Conservation (phyloP, 1,140 invertebrate species). For the Cataglyphis hispanica region DNA sequence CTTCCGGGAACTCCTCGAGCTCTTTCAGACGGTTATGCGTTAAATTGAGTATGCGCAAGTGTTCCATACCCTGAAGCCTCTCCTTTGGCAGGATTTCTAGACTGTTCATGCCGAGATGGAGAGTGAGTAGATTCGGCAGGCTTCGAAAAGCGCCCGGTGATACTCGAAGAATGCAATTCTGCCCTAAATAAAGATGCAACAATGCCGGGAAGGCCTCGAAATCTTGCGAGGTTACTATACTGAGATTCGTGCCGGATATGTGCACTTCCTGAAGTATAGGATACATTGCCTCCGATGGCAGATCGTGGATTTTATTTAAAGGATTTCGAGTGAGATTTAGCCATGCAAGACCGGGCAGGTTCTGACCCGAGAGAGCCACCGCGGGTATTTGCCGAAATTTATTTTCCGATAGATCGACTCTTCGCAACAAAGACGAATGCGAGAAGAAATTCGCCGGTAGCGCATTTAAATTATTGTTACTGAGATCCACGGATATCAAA, state of each 20-base stretch:
- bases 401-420: constrained; percentile 93
- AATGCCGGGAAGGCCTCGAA: constrained; percentile 95
- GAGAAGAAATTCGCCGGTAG: constrained; percentile 94
- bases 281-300: constrained; percentile 88
- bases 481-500: constrained; percentile 91
- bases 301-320: constrained; percentile 90
- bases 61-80: constrained; percentile 92
- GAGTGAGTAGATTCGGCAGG: constrained; percentile 91
- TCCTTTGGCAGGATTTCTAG: constrained; percentile 95
- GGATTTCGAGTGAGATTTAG: constrained; percentile 95
- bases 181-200: constrained; percentile 90
- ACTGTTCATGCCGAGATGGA: constrained; percentile 94
- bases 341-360: constrained; percentile 90
- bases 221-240: constrained; percentile 94
- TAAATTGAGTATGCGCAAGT: constrained; percentile 92
- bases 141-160: constrained; percentile 94
- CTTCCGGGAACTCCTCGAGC: constrained; percentile 93
- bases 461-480: constrained; percentile 91
- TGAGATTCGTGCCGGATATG: constrained; percentile 93
- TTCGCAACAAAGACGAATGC: constrained; percentile 90
- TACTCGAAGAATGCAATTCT: constrained; percentile 92
- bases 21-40: constrained; percentile 94
- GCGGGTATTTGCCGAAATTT: constrained; percentile 93
- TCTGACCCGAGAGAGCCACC: constrained; percentile 91
- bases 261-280: constrained; percentile 93